Evolutionary conservation across 2,113 vertebrate genomes (phyloP).

Genomic region (Marmota monax): DNA sequence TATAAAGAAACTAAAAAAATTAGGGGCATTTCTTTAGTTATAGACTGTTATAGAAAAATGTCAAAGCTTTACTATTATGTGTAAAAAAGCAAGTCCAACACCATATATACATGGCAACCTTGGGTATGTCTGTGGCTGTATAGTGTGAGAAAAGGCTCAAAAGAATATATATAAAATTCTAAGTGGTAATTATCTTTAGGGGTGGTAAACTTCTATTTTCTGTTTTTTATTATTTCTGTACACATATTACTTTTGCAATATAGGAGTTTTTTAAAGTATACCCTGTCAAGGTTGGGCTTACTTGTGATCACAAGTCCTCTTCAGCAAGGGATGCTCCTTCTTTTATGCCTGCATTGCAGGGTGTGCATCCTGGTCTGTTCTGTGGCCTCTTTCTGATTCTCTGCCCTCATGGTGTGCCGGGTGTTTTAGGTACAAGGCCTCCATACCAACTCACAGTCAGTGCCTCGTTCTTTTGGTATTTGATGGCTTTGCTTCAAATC

Average conservation of each 20-base stretch:
- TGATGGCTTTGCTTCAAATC: not conserved
- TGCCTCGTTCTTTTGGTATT: not conserved
- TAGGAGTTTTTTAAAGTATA: not conserved
- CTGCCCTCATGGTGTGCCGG: not conserved
- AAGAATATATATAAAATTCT: not conserved
- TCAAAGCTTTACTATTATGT: not conserved
- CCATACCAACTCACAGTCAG: not conserved
- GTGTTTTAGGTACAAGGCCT: not conserved
- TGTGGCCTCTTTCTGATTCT: not conserved
- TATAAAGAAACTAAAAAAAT: not conserved
- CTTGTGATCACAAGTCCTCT: not conserved
- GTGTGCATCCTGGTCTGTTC: not conserved
- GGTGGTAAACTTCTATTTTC: not conserved
- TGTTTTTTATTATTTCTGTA: not conserved
- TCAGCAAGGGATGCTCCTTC: not conserved
- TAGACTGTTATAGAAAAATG: not conserved
- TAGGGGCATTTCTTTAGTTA: not conserved
- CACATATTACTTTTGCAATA: not conserved
- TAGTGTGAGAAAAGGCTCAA: not conserved
- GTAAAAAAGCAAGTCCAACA: not conserved
- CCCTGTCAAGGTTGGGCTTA: not conserved
- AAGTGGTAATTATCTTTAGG: not conserved
- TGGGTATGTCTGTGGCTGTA: not conserved
- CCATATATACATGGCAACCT: not conserved
- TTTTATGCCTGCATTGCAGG: not conserved